Percentiles rank a stretch among this genome's conserved stretches.
phyloP scores from a whole-genome alignment of 2,888 invertebrate genomes.

The Proisotoma minuta region DNA sequence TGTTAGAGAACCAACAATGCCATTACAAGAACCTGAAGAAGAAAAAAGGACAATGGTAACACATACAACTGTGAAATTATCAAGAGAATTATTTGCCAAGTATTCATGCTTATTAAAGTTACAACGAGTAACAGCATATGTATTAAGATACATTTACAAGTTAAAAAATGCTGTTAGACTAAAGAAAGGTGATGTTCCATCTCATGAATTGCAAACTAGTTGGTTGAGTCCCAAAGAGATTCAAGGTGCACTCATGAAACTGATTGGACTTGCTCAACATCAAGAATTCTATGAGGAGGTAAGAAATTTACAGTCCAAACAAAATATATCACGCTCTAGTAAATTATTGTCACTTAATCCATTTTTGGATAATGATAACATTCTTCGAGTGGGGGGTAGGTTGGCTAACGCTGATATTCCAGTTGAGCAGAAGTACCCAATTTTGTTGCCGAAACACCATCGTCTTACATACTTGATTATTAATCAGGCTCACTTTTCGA shows the following conservation, averaged over 20 bases:
- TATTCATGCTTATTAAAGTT: too few species aligned
- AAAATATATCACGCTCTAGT: background rate
- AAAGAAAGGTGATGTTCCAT: too few species aligned
- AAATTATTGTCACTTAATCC: slow-evolving; percentile 25
- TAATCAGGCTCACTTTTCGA: slow-evolving; percentile 17
- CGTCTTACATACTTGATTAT: slow-evolving; percentile 27
- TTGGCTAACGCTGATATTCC: slow-evolving; percentile 20
- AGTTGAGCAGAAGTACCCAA: slow-evolving; percentile 30
- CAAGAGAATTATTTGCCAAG: too few species aligned
- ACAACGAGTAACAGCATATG: too few species aligned
- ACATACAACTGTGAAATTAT: too few species aligned
- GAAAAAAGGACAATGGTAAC: too few species aligned
- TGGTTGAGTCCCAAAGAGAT: too few species aligned
- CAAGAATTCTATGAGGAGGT: background rate
- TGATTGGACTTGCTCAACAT: background rate
- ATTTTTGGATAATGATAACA: slow-evolving; percentile 28
- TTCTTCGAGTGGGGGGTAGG: slow-evolving; percentile 38
- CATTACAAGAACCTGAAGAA: too few species aligned
- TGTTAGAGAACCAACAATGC: too few species aligned
- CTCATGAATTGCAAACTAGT: too few species aligned
- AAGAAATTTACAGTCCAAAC: background rate
- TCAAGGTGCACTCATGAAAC: background rate
- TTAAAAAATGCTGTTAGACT: too few species aligned
- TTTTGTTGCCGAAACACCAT: slow-evolving; percentile 30
- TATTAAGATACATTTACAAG: too few species aligned